Evolutionary conservation across 1,140 invertebrate species (phyloP), one percentile per base, ranked within the genome.

Genomic region (Helicoverpa zea): DNA sequence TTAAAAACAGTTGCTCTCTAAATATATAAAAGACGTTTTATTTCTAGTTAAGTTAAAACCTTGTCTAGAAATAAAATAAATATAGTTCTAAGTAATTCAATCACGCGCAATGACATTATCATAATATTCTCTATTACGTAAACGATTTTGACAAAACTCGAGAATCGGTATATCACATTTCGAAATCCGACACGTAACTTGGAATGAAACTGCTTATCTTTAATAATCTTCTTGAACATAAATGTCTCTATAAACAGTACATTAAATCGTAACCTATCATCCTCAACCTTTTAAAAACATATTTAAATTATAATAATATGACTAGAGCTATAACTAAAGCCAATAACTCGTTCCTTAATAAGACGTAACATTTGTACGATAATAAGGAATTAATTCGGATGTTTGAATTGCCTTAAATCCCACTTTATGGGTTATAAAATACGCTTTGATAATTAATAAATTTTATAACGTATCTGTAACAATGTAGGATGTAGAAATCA

Each of bases 371-470:
- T 79, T 79, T 68, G 63, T 66, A 79, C 29, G 76, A 58, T 70
- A 68, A 79, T 68, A 70, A 70, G 59, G 52, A 79, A 79, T 70
- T 79, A 79, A 79, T 70, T 79, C 64, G 47, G 64, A 79, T 79
- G 64, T 79, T 70, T 70, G 61, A 70, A 79, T 68, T 70, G 43
- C 61, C 30, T 79, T 79, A 79, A 79, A 79, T 79, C 54, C 76
- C 66, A 79, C n/a, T 84, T 86, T 84, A 80, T 79, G 79, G 68
- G 54, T 80, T 59, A 83, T 86, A 79, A 82, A 84, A 83, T 72
- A 81, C 66, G 63, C 63, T 81, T 81, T 84, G 72, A 85, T 85
- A 86, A 86, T 86, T 87, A 86, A 87, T 86, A 84, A 87, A 83
- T 10, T 86, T 79, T 80, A 84, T 85, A 74, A 76, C 68, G 58